Evolutionary conservation across 2,113 vertebrate species (phyloP).

Genomic region (Misgurnus anguillicaudatus): DNA sequence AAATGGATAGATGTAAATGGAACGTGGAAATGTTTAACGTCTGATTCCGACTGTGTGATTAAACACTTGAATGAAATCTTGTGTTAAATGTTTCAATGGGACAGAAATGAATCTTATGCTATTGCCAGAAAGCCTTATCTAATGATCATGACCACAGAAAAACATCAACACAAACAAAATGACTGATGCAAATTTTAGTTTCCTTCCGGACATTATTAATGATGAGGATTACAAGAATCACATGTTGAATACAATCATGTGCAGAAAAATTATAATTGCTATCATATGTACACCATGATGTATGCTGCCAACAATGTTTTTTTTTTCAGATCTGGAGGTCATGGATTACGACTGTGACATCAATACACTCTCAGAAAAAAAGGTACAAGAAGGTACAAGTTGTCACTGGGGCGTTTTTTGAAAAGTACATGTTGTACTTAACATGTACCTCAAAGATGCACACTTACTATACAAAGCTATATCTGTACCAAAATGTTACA

Average conservation of each 20-base stretch:
- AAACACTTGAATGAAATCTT: conserved; percentile 1
- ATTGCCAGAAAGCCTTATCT: not conserved
- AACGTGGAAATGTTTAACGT: not conserved
- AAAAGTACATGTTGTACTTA: no score
- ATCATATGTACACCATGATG: not conserved
- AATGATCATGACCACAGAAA: conserved; percentile 4
- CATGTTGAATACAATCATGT: not conserved
- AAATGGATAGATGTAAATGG: not conserved
- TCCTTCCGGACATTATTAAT: not conserved
- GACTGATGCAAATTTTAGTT: not conserved
- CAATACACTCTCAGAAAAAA: no score
- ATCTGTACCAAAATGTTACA: no score
- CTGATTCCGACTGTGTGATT: conserved; percentile 17
- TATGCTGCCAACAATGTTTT: no score
- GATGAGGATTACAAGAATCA: not conserved
- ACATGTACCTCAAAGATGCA: no score
- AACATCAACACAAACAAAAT: conserved; percentile 17
- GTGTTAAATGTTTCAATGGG: not conserved
- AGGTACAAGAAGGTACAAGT: no score
- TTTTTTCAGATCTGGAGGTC: no score
- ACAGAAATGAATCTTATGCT: not conserved
- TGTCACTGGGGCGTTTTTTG: no score
- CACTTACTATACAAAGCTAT: no score
- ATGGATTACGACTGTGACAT: no score
- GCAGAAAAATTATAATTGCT: no score